Conservation (phyloP, 2,113 vertebrate species). For the Hippocampus guttulatus region DNA sequence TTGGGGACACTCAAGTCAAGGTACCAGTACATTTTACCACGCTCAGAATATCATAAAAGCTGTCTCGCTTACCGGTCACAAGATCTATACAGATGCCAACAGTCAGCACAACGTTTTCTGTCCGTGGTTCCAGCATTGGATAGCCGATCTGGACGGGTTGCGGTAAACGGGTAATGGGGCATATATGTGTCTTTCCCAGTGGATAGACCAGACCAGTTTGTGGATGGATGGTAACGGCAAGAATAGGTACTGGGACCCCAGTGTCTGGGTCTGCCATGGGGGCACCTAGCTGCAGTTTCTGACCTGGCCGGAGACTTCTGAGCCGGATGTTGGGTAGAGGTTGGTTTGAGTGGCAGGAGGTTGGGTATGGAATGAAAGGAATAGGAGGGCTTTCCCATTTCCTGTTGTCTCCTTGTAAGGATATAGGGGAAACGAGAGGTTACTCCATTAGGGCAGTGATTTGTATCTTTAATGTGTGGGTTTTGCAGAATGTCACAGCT, state of each 20-base stretch:
- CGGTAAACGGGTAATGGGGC: conserved; percentile 75
- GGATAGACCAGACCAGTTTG: conserved; percentile 75
- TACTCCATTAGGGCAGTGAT: neutral
- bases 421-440: conserved; percentile 2
- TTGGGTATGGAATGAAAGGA: conserved; percentile 79
- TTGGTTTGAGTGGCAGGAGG: conserved; percentile 58
- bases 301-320: conserved; percentile 67
- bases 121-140: conserved; percentile 76
- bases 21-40: neutral
- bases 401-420: conserved; percentile 58
- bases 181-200: conserved; percentile 76
- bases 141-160: conserved; percentile 80
- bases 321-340: conserved; percentile 61
- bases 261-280: conserved; percentile 79
- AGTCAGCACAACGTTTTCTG: conserved; percentile 73
- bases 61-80: conserved; percentile 71
- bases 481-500: neutral
- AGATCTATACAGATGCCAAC: conserved; percentile 76
- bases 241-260: conserved; percentile 79
- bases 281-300: conserved; percentile 69
- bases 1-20: neutral
- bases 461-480: neutral
- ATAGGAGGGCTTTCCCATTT: conserved; percentile 73
- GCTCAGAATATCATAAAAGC: neutral
- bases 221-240: conserved; percentile 83